Evolutionary conservation across 2,113 vertebrate genomes (phyloP).

Genomic region (Petromus typicus): DNA sequence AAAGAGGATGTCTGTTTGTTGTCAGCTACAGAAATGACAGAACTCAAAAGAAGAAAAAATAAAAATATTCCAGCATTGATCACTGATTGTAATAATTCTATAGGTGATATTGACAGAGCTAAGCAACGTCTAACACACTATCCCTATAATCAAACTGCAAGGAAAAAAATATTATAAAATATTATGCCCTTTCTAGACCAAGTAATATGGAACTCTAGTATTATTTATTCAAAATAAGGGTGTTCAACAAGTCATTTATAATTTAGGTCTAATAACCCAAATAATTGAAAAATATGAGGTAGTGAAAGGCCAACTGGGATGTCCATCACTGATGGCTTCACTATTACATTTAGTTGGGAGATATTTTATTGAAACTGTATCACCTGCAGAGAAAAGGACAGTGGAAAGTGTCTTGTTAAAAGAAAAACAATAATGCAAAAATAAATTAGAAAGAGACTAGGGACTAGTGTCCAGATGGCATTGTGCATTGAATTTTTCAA

Average conservation of each 20-base stretch:
- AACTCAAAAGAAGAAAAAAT: background rate
- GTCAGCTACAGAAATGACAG: background rate
- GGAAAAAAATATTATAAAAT: background rate
- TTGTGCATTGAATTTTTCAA: background rate
- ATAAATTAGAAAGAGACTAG: background rate
- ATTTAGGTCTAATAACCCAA: background rate
- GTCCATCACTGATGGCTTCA: background rate
- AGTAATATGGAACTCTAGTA: background rate
- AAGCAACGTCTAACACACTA: background rate
- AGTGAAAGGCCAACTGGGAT: background rate
- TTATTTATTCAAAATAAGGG: background rate
- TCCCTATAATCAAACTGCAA: background rate
- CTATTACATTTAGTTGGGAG: background rate
- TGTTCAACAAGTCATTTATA: background rate
- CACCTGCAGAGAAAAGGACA: background rate
- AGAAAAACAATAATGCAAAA: background rate
- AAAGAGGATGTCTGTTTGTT: background rate
- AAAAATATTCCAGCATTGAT: background rate
- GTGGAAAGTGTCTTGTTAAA: background rate
- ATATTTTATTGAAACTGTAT: background rate
- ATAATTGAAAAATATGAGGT: background rate
- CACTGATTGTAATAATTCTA: background rate
- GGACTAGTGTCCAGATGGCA: background rate
- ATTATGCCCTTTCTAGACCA: background rate
- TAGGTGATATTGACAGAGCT: background rate